These are phyloP conservation scores for Ptyas mucosa DNA, from an alignment of 2,113 vertebrate genomes.

Conservation along the genomic window DNA sequence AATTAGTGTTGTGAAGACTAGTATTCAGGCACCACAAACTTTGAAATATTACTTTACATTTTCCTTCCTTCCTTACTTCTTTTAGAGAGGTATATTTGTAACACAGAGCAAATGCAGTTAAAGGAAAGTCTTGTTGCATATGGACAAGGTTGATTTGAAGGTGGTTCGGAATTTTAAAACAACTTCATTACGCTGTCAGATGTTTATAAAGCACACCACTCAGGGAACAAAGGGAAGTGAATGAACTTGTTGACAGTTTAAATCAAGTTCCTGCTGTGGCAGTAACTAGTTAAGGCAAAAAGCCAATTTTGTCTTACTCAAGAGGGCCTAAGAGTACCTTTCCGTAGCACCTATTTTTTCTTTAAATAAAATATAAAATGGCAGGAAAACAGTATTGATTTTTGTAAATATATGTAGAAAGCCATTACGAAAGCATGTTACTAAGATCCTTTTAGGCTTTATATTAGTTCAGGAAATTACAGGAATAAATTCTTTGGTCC, in stretches of 20 bases:
- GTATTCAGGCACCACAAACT: background rate
- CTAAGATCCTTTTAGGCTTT: background rate
- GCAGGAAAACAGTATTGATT: background rate
- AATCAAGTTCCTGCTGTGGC: rapidly evolving
- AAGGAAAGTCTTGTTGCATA: background rate
- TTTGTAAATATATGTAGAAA: constrained; percentile 19
- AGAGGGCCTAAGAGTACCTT: rapidly evolving
- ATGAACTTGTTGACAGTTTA: background rate
- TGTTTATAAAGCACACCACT: background rate
- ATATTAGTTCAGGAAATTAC: background rate
- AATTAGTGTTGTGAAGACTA: background rate
- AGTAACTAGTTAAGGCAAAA: background rate
- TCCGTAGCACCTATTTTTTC: constrained; percentile 4
- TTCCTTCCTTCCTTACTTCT: background rate
- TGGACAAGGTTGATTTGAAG: background rate
- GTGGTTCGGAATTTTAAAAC: constrained; percentile 1
- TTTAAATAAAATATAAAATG: background rate
- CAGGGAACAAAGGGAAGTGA: background rate
- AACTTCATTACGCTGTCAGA: background rate
- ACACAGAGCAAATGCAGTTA: constrained; percentile 1
- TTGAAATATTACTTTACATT: background rate
- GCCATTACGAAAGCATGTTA: background rate
- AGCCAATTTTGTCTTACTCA: background rate
- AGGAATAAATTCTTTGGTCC: background rate
- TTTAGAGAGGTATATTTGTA: background rate